These are phyloP conservation scores for Otus sunia DNA, from an alignment of 2,113 vertebrate genomes.

Conservation along the genomic window DNA sequence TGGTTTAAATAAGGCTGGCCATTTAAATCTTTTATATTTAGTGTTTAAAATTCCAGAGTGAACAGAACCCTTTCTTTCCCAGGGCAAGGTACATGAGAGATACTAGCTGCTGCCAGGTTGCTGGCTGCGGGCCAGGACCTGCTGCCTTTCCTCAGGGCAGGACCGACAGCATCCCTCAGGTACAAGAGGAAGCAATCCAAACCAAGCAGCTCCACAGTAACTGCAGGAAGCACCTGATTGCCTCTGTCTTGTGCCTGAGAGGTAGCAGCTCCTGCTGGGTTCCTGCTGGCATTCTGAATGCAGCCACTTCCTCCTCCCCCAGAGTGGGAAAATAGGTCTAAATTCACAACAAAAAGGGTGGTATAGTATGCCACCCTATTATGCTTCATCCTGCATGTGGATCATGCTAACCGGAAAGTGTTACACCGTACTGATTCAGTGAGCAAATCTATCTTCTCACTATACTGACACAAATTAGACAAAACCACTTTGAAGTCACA, in stretches of 20 bases:
- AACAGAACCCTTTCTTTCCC: not conserved
- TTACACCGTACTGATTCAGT: not conserved
- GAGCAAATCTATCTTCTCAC: not conserved
- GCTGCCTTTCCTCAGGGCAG: not conserved
- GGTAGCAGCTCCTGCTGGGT: not conserved
- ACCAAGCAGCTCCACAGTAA: not conserved
- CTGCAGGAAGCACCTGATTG: constrained; percentile 20
- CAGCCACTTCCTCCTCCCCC: not conserved
- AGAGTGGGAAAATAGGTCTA: not conserved
- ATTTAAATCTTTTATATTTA: not conserved
- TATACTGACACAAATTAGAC: not conserved
- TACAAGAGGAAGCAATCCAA: not conserved
- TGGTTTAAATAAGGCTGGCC: not conserved
- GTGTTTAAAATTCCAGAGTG: not conserved
- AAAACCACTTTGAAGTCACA: not conserved
- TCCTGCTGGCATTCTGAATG: not conserved
- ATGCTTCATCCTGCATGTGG: not conserved
- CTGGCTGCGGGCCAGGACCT: not conserved
- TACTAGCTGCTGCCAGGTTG: not conserved
- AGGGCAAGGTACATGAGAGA: not conserved
- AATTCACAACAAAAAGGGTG: not conserved
- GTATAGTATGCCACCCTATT: not conserved
- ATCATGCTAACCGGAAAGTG: not conserved
- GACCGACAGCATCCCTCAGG: not conserved
- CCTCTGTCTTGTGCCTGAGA: not conserved